Base-by-base conservation (phyloP, 1,140 invertebrate genomes). In the Linepithema humile region DNA sequence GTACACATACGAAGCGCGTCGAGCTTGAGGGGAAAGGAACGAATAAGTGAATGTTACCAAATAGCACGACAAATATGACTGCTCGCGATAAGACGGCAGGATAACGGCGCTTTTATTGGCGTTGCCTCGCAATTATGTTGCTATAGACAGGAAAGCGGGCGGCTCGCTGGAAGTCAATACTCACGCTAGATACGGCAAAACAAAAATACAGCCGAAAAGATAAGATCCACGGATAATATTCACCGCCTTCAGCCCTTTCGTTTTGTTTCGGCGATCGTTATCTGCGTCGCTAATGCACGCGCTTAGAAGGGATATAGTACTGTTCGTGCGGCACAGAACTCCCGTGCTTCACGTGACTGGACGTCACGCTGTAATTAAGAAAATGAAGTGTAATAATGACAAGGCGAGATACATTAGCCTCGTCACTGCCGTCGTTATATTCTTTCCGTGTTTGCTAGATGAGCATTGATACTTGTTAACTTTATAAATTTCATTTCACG, bases 371-470 rank as follows among this genome's bases (percentile, higher is more conserved):
- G 45, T 77, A 77, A 77, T 77, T 77, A 77, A 65, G 60, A 77
- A 50, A 65, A 77, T 65, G 59, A 77, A 77, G 74, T 77, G 40
- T 77, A 77, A 77, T 65, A 45, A 77, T 77, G 60, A 77, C 60
- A 64, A 50, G 15, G 43, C 29, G 0, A 50, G 32, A 0, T 26
- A 29, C n/a, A 29, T 3, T 15, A 6, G 20, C 4, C n/a, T 62
- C 29, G 20, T 48, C 32, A 23, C 53, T 35, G 45, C 59, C 20
- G n/a, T 23, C 20, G 9, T 50, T 77, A 77, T 65, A 50, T 38
- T 38, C 45, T 62, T 65, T 77, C 59, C 65, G 38, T n/a, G 26
- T 62, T 62, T 35, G 32, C 40, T n/a, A 6, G 12, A 77, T 38
- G 29, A 77, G 65, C 65, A 77, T 77, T 50, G 45, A 65, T 62